Evolutionary conservation across 2,888 invertebrate genomes (phyloP).

Genomic region (Himalopsyche japonica): DNA sequence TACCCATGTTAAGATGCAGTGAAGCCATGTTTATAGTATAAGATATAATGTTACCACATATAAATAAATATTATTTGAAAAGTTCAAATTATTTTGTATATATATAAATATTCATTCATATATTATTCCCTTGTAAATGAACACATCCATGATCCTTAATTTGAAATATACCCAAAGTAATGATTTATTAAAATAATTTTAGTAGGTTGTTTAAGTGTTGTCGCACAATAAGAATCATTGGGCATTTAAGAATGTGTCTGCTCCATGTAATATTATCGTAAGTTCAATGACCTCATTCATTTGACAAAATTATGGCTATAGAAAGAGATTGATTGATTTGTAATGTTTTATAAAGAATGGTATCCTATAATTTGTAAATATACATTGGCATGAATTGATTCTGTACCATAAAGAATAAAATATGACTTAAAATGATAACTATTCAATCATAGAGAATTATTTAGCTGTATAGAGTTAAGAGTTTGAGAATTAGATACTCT

Average conservation of each 20-base stretch:
- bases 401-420: too few relatives aligned
- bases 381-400: too few relatives aligned
- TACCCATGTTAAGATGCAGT: constrained; percentile 19
- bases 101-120: constrained; percentile 22
- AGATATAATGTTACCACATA: constrained; percentile 7
- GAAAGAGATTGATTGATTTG: too few relatives aligned
- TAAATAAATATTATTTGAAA: constrained; percentile 5
- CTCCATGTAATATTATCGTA: too few relatives aligned
- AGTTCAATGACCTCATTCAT: too few relatives aligned
- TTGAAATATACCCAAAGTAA: constrained; percentile 6
- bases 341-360: too few relatives aligned
- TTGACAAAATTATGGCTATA: too few relatives aligned
- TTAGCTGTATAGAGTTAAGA: too few relatives aligned
- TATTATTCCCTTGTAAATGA: constrained; percentile 30
- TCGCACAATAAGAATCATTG: background rate
- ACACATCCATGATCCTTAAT: constrained; percentile 22
- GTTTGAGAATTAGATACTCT: too few relatives aligned
- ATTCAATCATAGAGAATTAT: too few relatives aligned
- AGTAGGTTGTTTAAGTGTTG: background rate
- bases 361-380: too few relatives aligned
- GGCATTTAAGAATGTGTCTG: background rate
- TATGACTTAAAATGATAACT: too few relatives aligned
- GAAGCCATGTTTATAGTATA: constrained; percentile 22
- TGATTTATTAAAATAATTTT: background rate
- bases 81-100: constrained; percentile 16